These are phyloP conservation scores for Cheilosia impressa DNA, from an alignment of 2,888 invertebrate species.

Conservation along the genomic window DNA sequence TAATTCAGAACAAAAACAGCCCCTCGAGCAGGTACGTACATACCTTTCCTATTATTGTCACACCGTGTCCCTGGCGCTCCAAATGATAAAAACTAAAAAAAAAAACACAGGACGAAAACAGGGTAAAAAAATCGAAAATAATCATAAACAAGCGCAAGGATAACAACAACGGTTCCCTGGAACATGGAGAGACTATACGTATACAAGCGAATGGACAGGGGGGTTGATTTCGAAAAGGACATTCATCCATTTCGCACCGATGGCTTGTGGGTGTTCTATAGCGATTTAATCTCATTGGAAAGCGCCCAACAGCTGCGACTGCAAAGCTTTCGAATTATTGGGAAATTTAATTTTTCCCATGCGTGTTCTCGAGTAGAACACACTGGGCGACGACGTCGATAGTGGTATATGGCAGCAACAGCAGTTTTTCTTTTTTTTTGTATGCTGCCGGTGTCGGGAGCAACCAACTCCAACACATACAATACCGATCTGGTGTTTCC, in stretches of 20 bases:
- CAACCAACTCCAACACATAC: conserved; percentile 14
- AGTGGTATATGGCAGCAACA: neutral
- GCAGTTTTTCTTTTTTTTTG: conserved; percentile 2
- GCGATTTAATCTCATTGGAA: conserved; percentile 84
- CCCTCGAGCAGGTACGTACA: conserved; percentile 4
- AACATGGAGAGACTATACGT: conserved; percentile 40
- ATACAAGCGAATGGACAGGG: neutral
- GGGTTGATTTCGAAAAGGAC: conserved; percentile 61
- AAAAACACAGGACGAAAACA: conserved; percentile 6
- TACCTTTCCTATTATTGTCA: conserved; percentile 35
- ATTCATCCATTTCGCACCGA: conserved; percentile 78
- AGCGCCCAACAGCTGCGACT: conserved; percentile 82
- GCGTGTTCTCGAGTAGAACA: conserved; percentile 65
- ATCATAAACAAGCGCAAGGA: conserved; percentile 72
- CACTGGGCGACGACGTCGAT: neutral
- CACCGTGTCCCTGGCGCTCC: conserved; percentile 26
- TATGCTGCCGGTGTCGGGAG: neutral
- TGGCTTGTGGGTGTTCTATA: conserved; percentile 82
- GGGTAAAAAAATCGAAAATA: conserved; percentile 52
- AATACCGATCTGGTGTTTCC: conserved; percentile 58
- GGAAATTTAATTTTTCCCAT: conserved; percentile 78
- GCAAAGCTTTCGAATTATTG: conserved; percentile 79
- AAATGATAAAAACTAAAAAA: conserved; percentile 58
- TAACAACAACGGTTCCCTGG: conserved; percentile 62
- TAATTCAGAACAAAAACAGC: conserved; percentile 59